Conservation (phyloP, 1,140 invertebrate genomes). For the Teleopsis dalmanni region DNA sequence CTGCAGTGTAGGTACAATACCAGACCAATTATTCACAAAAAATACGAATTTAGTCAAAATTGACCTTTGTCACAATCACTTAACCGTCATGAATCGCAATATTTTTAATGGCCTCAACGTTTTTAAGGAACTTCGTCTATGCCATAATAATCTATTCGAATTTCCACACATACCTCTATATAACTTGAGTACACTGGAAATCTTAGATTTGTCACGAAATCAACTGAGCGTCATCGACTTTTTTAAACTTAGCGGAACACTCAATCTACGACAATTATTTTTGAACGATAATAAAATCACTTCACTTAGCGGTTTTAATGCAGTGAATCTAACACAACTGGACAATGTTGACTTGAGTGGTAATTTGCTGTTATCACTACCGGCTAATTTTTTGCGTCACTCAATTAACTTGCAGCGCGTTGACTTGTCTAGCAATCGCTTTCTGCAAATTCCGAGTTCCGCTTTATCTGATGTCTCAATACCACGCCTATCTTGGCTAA, state of each 20-base stretch:
- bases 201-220: constrained; percentile 63
- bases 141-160: constrained; percentile 61
- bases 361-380: constrained; percentile 67
- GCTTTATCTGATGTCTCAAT: constrained; percentile 68
- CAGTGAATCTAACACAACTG: constrained; percentile 63
- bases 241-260: constrained; percentile 64
- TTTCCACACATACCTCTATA: constrained; percentile 71
- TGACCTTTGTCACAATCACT: constrained; percentile 61
- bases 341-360: constrained; percentile 65
- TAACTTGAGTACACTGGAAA: constrained; percentile 65
- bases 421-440: constrained; percentile 72
- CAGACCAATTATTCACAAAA: constrained; percentile 60
- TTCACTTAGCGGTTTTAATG: constrained; percentile 67
- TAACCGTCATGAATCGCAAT: constrained; percentile 57
- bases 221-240: constrained; percentile 64
- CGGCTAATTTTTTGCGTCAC: constrained; percentile 72
- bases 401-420: constrained; percentile 62
- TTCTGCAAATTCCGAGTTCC: constrained; percentile 71
- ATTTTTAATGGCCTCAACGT: constrained; percentile 62
- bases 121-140: constrained; percentile 66
- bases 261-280: constrained; percentile 62
- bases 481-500: constrained; percentile 63
- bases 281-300: constrained; percentile 68
- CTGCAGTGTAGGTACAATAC: constrained; percentile 58
- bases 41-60: constrained; percentile 66